phyloP scores from a whole-genome alignment of 2,888 invertebrate genomes.

The Athalia rosae region DNA sequence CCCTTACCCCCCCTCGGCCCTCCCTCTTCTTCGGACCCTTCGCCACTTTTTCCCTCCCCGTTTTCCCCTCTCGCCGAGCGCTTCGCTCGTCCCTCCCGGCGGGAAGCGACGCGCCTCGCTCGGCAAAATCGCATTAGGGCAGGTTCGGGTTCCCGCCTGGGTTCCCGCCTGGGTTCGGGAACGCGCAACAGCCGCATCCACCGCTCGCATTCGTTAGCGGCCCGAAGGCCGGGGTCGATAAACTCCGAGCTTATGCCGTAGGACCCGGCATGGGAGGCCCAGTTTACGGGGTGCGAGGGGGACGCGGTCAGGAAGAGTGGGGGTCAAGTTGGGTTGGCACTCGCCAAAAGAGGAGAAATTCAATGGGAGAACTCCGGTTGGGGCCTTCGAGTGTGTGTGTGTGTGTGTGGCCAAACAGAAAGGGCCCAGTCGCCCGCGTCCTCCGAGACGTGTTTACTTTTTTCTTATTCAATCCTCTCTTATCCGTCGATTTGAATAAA shows the following conservation, averaged over 20 bases:
- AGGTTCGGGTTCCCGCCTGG: conserved; percentile 64
- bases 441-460: background rate
- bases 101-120: conserved; percentile 29
- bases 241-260: conserved; percentile 68
- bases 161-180: conserved; percentile 65
- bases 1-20: conserved; percentile 43
- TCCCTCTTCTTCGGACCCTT: conserved; percentile 47
- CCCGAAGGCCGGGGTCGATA: conserved; percentile 74
- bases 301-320: conserved; percentile 44
- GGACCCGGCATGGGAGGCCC: conserved; percentile 36
- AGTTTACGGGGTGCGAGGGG: background rate
- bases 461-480: background rate
- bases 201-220: conserved; percentile 72
- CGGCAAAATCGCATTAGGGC: conserved; percentile 64
- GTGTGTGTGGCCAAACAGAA: background rate
- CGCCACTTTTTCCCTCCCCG: background rate
- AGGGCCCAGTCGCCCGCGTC: background rate
- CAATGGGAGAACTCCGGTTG: conserved; percentile 59
- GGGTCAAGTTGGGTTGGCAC: conserved; percentile 60
- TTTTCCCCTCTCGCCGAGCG: background rate
- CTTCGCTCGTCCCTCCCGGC: conserved; percentile 12
- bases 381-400: background rate
- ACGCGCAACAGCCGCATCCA: conserved; percentile 65
- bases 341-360: conserved; percentile 69
- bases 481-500: background rate